These are phyloP conservation scores for Hirtodrosophila alboralis DNA, from an alignment of 2,888 invertebrate species.

Conservation along the genomic window DNA sequence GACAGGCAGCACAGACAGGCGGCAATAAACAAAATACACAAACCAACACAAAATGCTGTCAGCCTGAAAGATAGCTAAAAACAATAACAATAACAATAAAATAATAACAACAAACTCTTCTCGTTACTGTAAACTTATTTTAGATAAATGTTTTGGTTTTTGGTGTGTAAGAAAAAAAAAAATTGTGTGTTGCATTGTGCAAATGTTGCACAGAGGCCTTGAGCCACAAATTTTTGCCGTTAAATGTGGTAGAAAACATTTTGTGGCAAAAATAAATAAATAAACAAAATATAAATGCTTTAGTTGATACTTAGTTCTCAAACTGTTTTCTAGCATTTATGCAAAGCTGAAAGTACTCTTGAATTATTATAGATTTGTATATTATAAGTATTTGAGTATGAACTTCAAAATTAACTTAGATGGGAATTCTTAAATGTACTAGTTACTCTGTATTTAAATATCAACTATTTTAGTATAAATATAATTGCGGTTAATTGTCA, in stretches of 20 bases:
- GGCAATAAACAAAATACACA: conserved; percentile 39
- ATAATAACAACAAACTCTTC: not conserved
- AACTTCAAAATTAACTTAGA: too few species aligned
- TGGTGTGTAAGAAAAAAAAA: conserved; percentile 42
- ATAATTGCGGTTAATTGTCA: too few species aligned
- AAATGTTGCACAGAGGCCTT: conserved; percentile 36
- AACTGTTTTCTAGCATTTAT: not conserved
- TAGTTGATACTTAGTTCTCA: conserved; percentile 14
- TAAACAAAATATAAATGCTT: conserved; percentile 32
- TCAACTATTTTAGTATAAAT: too few species aligned
- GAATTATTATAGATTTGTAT: too few species aligned
- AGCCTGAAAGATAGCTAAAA: conserved; percentile 24
- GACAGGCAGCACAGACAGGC: too few species aligned
- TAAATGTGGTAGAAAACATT: conserved; percentile 52
- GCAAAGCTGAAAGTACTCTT: too few species aligned
- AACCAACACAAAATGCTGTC: conserved; percentile 27
- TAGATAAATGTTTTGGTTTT: conserved; percentile 34
- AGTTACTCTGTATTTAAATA: too few species aligned
- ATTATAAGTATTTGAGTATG: too few species aligned
- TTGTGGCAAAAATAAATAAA: conserved; percentile 27
- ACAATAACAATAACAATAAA: conserved; percentile 1
- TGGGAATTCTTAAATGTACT: too few species aligned
- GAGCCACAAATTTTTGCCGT: conserved; percentile 50
- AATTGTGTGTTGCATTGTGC: conserved; percentile 38
- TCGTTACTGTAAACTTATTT: not conserved